Percentiles rank a stretch among this genome's conserved stretches.
Conservation (phyloP, 2,888 invertebrate genomes). For the Panzeria rudis region DNA sequence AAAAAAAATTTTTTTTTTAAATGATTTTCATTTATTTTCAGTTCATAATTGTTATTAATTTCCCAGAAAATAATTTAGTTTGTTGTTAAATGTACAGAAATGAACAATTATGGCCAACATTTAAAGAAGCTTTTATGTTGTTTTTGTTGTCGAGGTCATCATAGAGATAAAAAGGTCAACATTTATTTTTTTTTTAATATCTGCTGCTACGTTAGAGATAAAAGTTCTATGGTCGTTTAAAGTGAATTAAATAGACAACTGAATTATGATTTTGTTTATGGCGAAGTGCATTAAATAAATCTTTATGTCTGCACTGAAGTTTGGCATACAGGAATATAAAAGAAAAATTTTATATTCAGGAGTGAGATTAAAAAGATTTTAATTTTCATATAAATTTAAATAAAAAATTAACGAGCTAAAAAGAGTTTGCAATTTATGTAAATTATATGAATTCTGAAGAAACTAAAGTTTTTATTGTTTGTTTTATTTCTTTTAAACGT, state of each 20-base stretch:
- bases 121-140: constrained; percentile 1
- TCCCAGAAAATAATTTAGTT: constrained; percentile 33
- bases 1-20: constrained; percentile 26
- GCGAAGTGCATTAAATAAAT: constrained; percentile 26
- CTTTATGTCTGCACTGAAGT: constrained; percentile 13
- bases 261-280: constrained; percentile 18
- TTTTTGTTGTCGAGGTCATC: constrained; percentile 1
- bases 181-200: constrained; percentile 27
- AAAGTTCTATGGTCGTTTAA: constrained; percentile 5
- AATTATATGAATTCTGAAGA: not conserved
- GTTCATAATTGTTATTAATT: constrained; percentile 69
- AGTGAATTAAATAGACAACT: constrained; percentile 35
- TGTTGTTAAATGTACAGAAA: constrained; percentile 4
- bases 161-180: constrained; percentile 25
- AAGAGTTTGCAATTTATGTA: not conserved
- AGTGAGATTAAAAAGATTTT: not conserved
- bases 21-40: constrained; percentile 39
- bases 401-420: not conserved
- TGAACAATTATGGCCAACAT: constrained; percentile 30
- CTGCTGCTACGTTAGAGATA: not conserved
- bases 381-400: not conserved
- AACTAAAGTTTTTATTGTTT: too few species aligned
- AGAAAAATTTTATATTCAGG: not conserved
- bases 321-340: not conserved
- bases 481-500: too few species aligned